A percentile compares a stretch with the other conserved stretches of the same genome.
Conservation (phyloP, 2,888 invertebrate genomes). For the Plusia festucae region DNA sequence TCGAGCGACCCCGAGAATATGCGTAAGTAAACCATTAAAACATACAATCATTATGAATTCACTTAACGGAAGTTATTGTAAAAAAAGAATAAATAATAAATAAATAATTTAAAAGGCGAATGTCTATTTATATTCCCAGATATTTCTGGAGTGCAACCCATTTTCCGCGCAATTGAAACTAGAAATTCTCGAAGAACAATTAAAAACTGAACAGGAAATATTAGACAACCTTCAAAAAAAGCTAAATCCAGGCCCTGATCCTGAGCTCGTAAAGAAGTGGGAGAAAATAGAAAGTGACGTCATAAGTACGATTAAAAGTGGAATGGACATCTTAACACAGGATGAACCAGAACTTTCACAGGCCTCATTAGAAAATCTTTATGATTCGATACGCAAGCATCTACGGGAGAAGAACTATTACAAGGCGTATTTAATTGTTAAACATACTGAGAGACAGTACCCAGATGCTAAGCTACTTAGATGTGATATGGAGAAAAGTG, state of each 20-base stretch:
- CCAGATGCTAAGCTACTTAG: slow-evolving; percentile 84
- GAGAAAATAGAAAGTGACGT: slow-evolving; percentile 86
- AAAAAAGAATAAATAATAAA: too few relatives aligned
- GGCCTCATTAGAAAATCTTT: slow-evolving; percentile 81
- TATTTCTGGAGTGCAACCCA: slow-evolving; percentile 95
- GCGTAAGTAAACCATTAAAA: too few relatives aligned
- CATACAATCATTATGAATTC: too few relatives aligned
- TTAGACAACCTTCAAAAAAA: slow-evolving; percentile 90
- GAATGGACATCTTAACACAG: slow-evolving; percentile 82
- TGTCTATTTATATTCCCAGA: too few relatives aligned
- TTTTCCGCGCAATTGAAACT: slow-evolving; percentile 93
- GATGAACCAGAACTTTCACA: slow-evolving; percentile 85
- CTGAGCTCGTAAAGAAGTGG: slow-evolving; percentile 86
- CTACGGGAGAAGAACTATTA: slow-evolving; percentile 84
- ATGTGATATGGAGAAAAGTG: slow-evolving; percentile 84
- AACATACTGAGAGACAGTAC: slow-evolving; percentile 83
- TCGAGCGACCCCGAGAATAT: too few relatives aligned
- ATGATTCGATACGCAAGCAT: slow-evolving; percentile 81
- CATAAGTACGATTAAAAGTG: slow-evolving; percentile 83
- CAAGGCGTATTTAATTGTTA: slow-evolving; percentile 86
- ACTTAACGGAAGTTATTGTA: too few relatives aligned
- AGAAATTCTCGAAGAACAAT: slow-evolving; percentile 89
- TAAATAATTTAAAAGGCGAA: too few relatives aligned
- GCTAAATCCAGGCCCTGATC: slow-evolving; percentile 82
- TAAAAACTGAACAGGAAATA: slow-evolving; percentile 90